Conservation (phyloP, 2,888 invertebrate genomes). For the Eupithecia vulgata region DNA sequence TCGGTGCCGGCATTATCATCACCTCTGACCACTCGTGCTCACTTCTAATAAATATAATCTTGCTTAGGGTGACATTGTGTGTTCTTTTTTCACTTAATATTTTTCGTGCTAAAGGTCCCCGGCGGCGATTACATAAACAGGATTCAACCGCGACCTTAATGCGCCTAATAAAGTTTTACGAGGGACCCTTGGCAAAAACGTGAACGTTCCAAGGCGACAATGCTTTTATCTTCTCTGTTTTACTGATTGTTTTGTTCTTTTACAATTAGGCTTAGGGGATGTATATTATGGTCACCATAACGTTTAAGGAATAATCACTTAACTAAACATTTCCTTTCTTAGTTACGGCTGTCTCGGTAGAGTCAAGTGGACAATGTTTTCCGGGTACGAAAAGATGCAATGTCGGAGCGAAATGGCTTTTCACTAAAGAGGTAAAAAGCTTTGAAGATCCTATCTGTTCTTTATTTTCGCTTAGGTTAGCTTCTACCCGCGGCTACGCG, state of each 20-base stretch:
- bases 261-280: slow-evolving; percentile 67
- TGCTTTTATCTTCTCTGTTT: slow-evolving; percentile 82
- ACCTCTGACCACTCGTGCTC: slow-evolving; percentile 54
- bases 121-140: slow-evolving; percentile 83
- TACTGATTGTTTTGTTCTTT: slow-evolving; percentile 78
- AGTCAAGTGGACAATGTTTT: slow-evolving; percentile 14
- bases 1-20: slow-evolving; percentile 51
- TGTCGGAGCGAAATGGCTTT: not conserved
- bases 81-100: slow-evolving; percentile 83
- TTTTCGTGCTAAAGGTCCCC: slow-evolving; percentile 80
- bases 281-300: slow-evolving; percentile 45
- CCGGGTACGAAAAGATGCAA: not conserved
- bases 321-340: not conserved
- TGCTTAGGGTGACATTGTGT: slow-evolving; percentile 74
- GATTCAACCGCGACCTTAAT: slow-evolving; percentile 84
- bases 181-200: slow-evolving; percentile 81
- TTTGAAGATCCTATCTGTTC: not conserved
- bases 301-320: slow-evolving; percentile 33
- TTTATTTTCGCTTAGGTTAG: not conserved
- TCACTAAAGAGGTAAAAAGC: not conserved
- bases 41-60: slow-evolving; percentile 71
- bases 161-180: slow-evolving; percentile 84
- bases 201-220: slow-evolving; percentile 81
- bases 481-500: no score
- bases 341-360: slow-evolving; percentile 2